Conservation (phyloP, 2,888 invertebrate genomes). For the Brenthis daphne region DNA sequence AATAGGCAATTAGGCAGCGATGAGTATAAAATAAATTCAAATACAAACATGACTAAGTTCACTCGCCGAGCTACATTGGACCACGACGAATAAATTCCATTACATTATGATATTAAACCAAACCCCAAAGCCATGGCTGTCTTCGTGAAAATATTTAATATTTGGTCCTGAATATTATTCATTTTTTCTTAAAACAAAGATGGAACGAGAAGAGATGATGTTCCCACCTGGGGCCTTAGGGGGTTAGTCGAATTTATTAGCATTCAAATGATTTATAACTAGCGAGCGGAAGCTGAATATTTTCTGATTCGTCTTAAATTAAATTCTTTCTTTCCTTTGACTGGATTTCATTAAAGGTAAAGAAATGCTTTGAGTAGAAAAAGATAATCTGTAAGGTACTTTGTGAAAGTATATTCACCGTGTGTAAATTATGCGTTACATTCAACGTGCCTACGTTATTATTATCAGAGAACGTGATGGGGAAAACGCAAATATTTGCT, state of each 20-base stretch:
- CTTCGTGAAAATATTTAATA: constrained; percentile 78
- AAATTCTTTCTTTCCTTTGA: constrained; percentile 81
- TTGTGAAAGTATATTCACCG: constrained; percentile 14
- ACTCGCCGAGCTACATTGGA: constrained; percentile 11
- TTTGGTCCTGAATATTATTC: constrained; percentile 76
- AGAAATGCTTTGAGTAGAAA: constrained; percentile 74
- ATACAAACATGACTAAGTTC: neutral
- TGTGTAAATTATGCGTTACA: constrained; percentile 1
- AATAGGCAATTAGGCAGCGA: constrained; percentile 22
- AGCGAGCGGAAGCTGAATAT: constrained; percentile 80
- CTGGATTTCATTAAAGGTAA: constrained; percentile 79
- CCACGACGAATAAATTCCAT: constrained; percentile 65
- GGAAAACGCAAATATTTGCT: neutral
- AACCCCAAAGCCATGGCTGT: constrained; percentile 70
- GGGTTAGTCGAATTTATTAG: constrained; percentile 80
- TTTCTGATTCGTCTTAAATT: constrained; percentile 81
- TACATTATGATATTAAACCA: constrained; percentile 75
- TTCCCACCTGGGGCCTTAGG: constrained; percentile 71
- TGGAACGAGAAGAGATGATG: constrained; percentile 73
- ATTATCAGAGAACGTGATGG: neutral
- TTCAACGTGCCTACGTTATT: neutral
- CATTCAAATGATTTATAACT: constrained; percentile 83
- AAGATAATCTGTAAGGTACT: constrained; percentile 63
- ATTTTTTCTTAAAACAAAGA: constrained; percentile 74
- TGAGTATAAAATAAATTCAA: constrained; percentile 21